phyloP scores from a whole-genome alignment of 2,888 invertebrate genomes.

The Polyommatus iphigenia region DNA sequence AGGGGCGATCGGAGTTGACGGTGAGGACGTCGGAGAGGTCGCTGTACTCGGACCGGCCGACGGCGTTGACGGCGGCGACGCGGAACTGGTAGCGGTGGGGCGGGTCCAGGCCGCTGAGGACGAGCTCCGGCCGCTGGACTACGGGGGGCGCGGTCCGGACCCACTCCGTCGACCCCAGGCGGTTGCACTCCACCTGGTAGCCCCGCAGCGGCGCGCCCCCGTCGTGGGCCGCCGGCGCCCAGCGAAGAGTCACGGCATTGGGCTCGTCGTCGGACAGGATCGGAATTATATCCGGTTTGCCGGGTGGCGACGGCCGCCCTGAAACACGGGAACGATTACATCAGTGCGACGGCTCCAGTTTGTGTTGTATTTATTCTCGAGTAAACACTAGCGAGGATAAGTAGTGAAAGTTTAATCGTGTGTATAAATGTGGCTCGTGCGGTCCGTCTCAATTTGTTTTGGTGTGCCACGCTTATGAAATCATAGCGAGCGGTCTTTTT shows the following conservation, averaged over 20 bases:
- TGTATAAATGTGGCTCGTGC: slow-evolving; percentile 46
- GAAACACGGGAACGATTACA: slow-evolving; percentile 50
- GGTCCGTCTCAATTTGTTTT: slow-evolving; percentile 76
- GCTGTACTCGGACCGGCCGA: slow-evolving; percentile 92
- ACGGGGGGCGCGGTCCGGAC: slow-evolving; percentile 88
- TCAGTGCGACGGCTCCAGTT: slow-evolving; percentile 2
- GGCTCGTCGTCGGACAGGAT: slow-evolving; percentile 85
- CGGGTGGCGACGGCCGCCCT: slow-evolving; percentile 90
- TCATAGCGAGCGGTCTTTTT: slow-evolving; percentile 69
- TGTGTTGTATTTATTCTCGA: neutral
- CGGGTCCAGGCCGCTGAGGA: slow-evolving; percentile 90
- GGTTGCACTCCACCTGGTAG: slow-evolving; percentile 87
- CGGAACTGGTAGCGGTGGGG: slow-evolving; percentile 95
- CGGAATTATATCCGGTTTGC: slow-evolving; percentile 89
- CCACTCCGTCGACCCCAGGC: slow-evolving; percentile 89
- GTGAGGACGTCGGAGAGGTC: slow-evolving; percentile 92
- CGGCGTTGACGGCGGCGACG: slow-evolving; percentile 94
- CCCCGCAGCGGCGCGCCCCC: slow-evolving; percentile 93
- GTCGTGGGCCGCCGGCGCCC: slow-evolving; percentile 90
- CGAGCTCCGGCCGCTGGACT: slow-evolving; percentile 86
- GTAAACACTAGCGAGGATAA: neutral
- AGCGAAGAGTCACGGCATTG: slow-evolving; percentile 90
- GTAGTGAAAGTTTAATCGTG: neutral
- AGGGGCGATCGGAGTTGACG: slow-evolving; percentile 84
- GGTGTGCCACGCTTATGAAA: slow-evolving; percentile 74